Evolutionary conservation across 2,113 vertebrate species (phyloP), one percentile per base, ranked within the genome.

Genomic region (Zingel zingel): DNA sequence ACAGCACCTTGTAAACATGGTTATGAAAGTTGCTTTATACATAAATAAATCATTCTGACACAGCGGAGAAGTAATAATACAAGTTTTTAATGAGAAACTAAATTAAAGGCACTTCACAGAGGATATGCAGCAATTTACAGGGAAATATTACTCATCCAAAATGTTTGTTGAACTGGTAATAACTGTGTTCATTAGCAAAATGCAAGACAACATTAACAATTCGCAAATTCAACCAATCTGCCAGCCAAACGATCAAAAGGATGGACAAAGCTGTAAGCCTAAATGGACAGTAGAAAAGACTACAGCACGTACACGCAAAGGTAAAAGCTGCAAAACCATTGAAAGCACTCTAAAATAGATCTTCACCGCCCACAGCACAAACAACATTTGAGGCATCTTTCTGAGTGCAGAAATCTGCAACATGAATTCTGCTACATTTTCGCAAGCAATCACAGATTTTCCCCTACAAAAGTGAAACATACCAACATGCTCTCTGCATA

Each of bases 321-420:
- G 27, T 10, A 74, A 21, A 36, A 50, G 71, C 58, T 45, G 48
- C 33, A 45, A 53, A 75, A 54, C 14, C 39, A 56, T 10, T 64
- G 43, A 66, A 39, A 23, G 50, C 45, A 1, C 61, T 79, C 47
- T 33, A 6, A 71, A 76, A 54, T 30, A 45, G 47, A 50, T 15
- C 30, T 23, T 10, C 33, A 9, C 61, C 66, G 11, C 65, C 48
- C 36, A 80, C 63, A 43, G n/a, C 64, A 14, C 9, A n/a, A 48
- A 74, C 61, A 67, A 18, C 77, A 75, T 27, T 61, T 9, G 2
- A 33, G 12, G 3, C 15, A 47, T 56, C 36, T 53, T 43, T n/a
- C 27, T 19, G 47, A 68, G 47, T 39, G 56, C 59, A 66, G 43
- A 21, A 45, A 65, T 43, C 72, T 81, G 33, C 13, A 56, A 64